Evolutionary conservation across 2,113 vertebrate genomes (phyloP), one percentile per base, ranked within the genome.

Genomic region (Bufo bufo): DNA sequence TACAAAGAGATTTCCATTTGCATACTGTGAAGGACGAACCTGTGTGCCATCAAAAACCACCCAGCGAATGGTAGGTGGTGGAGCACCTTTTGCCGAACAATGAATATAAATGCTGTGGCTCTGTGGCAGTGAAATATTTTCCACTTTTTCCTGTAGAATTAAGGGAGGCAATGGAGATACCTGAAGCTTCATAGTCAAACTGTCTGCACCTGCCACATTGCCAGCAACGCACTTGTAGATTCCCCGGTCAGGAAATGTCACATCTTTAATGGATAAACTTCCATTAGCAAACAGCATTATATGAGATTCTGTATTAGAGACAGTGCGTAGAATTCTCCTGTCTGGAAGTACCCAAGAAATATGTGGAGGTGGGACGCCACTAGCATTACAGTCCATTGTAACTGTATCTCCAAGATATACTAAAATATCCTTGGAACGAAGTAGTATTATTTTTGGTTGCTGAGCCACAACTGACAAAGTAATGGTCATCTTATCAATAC

Each of bases 321-420:
- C 89, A 0, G 92, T 16, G 0, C 93, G 93, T 82, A 94, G 86
- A 89, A 96, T 93, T 56, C 89, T 91, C 4, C 94, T 87, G 0
- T 97, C 96, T 0, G 98, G 97, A 16, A 98, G 95, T 65, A 97
- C 89, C 97, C 98, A 99, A 3, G 96, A 96, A 72, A 97, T 94
- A 0, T 89, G 94, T 1, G 97, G 96, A 0, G 4, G 88, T 0
- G 97, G 97, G 8, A 90, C 91, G 0, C 97, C 97, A 3, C 92
- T 94, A 20, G 96, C 96, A 45, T 91, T 90, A 89, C 98, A 99
- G 13, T 96, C 94, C 92, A 99, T 91, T 65, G 92, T 87, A 2
- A 96, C 85, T 0, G 91, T 92, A 14, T 95, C 95, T 1, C 97
- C 97, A 7, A 96, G 92, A 90, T 93, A 93, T 45, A 96, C 95